Evolutionary conservation across 2,797 vertebrate genomes (phyloP), one percentile per base, ranked within the genome.

Genomic region (Pangasius macronema): DNA sequence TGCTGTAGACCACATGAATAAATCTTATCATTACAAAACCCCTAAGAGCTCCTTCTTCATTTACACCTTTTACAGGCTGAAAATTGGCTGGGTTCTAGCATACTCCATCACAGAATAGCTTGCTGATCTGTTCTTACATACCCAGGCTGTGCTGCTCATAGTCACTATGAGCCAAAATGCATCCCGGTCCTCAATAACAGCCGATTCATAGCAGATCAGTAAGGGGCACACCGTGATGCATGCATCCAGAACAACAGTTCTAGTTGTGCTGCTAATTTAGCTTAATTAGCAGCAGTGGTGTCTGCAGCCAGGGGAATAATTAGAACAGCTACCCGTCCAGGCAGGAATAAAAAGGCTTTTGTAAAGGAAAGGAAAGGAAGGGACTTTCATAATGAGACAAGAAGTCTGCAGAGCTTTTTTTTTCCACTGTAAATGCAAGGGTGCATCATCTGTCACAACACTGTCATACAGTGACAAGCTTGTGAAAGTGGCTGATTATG

Each of bases 271-370:
- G 70, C 84, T 86, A 86, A 86, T 88, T 88, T 88, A 88, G 87
- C 79, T 77, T 88, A 88, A 88, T 88, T 88, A 88, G 80, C 72
- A 67, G 70, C 84, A 68, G 77, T 82, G 76, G 80, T 73, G 80
- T 73, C 84, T 76, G 61, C 53, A 83, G 70, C 84, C 72, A 85
- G 75, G 87, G 87, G 87, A 88, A 83, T 86, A 88, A 86, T 88
- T 86, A 88, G 75, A 86, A 83, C 87, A 86, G 87, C 84, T 68
- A 88, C 70, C 55, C 39, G 27, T 70, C 81, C 87, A 86, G 84
- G 79, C 70, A 88, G 84, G 85, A 73, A 83, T 59, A 77, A 83
- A 88, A 85, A 55, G 59, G 84, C 68, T 82, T 88, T 82, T 83
- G 70, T 83, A 86, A 22, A 82, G 59, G 49, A 57, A 22, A 82